Evolutionary conservation across 2,797 vertebrate species (phyloP), one percentile per base, ranked within the genome.

Genomic region (Streptopelia turtur): DNA sequence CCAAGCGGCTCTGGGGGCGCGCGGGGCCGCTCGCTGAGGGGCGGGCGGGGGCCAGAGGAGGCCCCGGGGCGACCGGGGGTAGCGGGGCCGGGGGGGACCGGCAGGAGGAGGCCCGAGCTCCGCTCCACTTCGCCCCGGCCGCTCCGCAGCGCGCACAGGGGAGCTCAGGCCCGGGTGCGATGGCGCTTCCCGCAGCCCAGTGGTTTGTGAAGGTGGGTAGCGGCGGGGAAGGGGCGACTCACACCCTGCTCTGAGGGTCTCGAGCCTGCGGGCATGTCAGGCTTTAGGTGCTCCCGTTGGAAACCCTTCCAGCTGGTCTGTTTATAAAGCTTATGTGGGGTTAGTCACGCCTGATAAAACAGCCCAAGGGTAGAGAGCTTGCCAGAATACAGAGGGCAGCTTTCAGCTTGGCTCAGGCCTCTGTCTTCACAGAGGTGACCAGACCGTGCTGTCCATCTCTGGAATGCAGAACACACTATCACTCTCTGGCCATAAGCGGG

Each of bases 71-170:
- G n/a, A n/a, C 9, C 56, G 17, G 30, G 53, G 30, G 30, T 21
- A 2, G 39, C 14, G 14, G 35, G 10, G 3, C 1, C 4, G 4
- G 31, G 8, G 1, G 37, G 1, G 1, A 4, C 15, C 16, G 39
- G 25, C 35, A 2, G 64, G 7, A 33, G 24, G 12, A 5, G 24
- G 3, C 3, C 1, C 5, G 2, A 21, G 5, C 2, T 52, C 16
- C 17, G 5, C 23, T 45, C 35, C 22, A 4, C 41, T 43, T 43
- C 41, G 7, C 13, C 2, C 23, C 10, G 53, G 37, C 13, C 35
- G 10, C 18, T 27, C 18, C 33, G 27, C 57, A 13, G 52, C 35
- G 9, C 41, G 5, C 41, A 5, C 24, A 2, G 8, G 22, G 24
- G 14, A 55, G 59, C 49, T 31, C 60, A 1, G 74, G 37, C 11